Base-by-base conservation (phyloP, 2,888 invertebrate genomes). In the Heliconius sara region DNA sequence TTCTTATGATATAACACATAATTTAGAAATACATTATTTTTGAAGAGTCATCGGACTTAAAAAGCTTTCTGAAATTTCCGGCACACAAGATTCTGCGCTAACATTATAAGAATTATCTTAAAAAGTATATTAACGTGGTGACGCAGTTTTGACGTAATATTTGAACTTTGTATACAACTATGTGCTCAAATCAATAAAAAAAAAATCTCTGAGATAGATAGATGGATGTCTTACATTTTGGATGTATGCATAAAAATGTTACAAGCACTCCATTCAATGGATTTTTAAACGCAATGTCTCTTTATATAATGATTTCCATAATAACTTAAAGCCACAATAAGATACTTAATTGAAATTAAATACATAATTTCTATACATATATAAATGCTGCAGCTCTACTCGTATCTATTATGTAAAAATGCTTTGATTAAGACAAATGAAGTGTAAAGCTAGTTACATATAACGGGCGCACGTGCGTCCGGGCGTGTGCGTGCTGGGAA, bases 381-480 rank as follows among this genome's bases (percentile, higher is more conserved):
- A 67, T 60, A n/a, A n/a, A 60, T 12, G n/a, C n/a, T 7, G 3
- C 0, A n/a, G 22, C 52, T 22, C 22, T 10, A n/a, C n/a, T 60
- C 60, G 60, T n/a, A 60, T 39, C 39, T 39, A 39, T 73, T 27
- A 68, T 27, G 73, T 39, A 34, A 78, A 47, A 52, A 67, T 77
- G 47, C 65, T 73, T 67, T 74, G n/a, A 73, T 79, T 78, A 75
- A 78, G 79, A 65, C 47, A 68, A 78, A 65, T 80, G 63, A 63
- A 77, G 63, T 74, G 13, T 74, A 73, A 70, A 22, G 67, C n/a
- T 68, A 47, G 66, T 75, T 80, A 80, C 5, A 39, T 60, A 77
- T 34, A 66, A 71, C 43, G 77, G 77, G 65, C 71, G 77, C 82
- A 82, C 82, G 82, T 82, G 82, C 82, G 79, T 82, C 82, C 82